Evolutionary conservation across 92 coral and sea anemone species (phyloP).

Genomic region (Siderastrea radians): DNA sequence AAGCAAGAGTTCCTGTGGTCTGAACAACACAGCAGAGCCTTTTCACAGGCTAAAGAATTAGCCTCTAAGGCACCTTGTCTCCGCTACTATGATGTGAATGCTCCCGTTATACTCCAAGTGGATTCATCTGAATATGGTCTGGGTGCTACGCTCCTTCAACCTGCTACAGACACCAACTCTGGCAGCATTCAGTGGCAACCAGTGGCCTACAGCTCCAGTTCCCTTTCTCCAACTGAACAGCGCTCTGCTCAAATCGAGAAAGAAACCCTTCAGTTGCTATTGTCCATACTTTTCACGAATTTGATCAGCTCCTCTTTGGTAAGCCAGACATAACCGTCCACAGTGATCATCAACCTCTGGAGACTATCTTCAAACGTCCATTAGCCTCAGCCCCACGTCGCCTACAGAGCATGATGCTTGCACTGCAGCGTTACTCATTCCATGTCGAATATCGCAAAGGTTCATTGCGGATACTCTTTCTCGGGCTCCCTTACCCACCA

Average conservation of each 20-base stretch:
- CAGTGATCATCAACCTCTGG: constrained; percentile 69
- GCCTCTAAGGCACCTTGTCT: constrained; percentile 69
- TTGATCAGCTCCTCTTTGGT: constrained; percentile 73
- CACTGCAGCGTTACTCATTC: no score
- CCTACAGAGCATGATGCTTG: constrained; percentile 66
- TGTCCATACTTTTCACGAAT: constrained; percentile 53
- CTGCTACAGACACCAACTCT: constrained; percentile 30
- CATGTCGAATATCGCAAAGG: constrained; percentile 8
- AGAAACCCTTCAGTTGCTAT: constrained; percentile 13
- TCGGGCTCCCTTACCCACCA: constrained; percentile 19
- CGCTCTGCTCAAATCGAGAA: constrained; percentile 74
- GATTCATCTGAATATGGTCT: constrained; percentile 68
- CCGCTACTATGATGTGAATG: constrained; percentile 51
- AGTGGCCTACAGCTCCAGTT: constrained; percentile 73
- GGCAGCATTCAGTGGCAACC: constrained; percentile 62
- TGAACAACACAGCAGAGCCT: constrained; percentile 64
- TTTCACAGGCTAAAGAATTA: constrained; percentile 63
- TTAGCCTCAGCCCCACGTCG: constrained; percentile 67
- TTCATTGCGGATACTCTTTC: constrained; percentile 50
- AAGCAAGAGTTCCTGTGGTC: constrained; percentile 63
- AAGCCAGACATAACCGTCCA: constrained; percentile 71
- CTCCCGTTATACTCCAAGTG: constrained; percentile 70
- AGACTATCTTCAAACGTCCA: constrained; percentile 63
- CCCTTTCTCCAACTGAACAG: constrained; percentile 71
- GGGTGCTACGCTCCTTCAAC: constrained; percentile 71